Evolutionary conservation across 2,797 vertebrate species (phyloP).

Genomic region (Meriones psammophilus): DNA sequence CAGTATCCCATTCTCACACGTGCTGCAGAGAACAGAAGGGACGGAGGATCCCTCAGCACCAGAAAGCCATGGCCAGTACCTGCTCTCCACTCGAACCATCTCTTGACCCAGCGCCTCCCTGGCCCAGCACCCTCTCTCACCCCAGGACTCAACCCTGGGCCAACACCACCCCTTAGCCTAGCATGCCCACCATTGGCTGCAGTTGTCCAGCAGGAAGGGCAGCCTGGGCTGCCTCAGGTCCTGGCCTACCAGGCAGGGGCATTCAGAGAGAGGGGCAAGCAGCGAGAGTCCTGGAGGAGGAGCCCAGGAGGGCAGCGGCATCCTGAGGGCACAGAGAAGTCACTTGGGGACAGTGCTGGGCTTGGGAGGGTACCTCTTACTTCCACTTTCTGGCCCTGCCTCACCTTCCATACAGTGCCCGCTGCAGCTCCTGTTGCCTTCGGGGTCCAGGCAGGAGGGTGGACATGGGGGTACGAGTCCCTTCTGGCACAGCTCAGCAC

Average conservation of each 20-base stretch:
- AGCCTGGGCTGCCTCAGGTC: slow-evolving; percentile 87
- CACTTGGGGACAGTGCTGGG: background rate
- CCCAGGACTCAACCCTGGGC: background rate
- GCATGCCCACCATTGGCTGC: slow-evolving; percentile 90
- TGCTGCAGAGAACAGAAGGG: slow-evolving; percentile 80
- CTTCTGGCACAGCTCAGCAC: slow-evolving; percentile 87
- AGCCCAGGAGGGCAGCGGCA: slow-evolving; percentile 92
- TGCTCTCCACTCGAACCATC: too few species aligned
- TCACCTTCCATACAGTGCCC: slow-evolving; percentile 90
- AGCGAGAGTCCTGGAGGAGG: slow-evolving; percentile 89
- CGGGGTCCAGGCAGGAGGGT: slow-evolving; percentile 90
- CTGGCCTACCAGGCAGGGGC: slow-evolving; percentile 89
- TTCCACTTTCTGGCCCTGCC: background rate
- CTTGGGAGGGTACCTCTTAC: fast-evolving
- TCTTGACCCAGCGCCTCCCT: background rate
- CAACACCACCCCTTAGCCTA: fast-evolving
- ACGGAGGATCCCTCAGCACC: background rate
- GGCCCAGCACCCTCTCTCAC: background rate
- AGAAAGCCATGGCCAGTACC: background rate
- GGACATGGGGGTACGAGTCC: slow-evolving; percentile 89
- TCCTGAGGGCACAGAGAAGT: slow-evolving; percentile 84
- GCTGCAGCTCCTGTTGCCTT: slow-evolving; percentile 88
- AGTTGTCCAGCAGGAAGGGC: slow-evolving; percentile 87
- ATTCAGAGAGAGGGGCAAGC: slow-evolving; percentile 91
- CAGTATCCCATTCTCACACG: slow-evolving; percentile 90